Percentiles rank a stretch among this genome's conserved stretches.
These are phyloP conservation scores for Lethenteron camtschaticum DNA, from an alignment of 2,113 vertebrate genomes.

Conservation along the genomic window DNA sequence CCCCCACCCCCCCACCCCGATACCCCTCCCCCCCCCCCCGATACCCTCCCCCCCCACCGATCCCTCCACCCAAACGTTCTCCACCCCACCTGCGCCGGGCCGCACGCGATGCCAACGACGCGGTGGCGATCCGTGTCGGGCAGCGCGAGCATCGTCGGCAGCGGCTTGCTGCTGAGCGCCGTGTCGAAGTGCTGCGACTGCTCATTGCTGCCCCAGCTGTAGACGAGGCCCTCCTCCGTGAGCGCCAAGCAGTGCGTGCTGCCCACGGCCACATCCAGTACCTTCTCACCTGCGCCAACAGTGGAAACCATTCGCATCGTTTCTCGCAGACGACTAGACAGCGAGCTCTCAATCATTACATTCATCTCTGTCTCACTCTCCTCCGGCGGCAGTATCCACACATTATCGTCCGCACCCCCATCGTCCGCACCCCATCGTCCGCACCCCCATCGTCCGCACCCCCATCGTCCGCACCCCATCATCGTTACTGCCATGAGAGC, in stretches of 20 bases:
- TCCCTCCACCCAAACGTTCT: too few species aligned
- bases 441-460: too few species aligned
- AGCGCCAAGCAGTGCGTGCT: slow-evolving; percentile 82
- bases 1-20: too few species aligned
- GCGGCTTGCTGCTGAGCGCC: slow-evolving; percentile 70
- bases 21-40: too few species aligned
- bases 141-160: slow-evolving; percentile 57
- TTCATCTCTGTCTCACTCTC: neutral
- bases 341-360: neutral
- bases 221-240: slow-evolving; percentile 79
- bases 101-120: slow-evolving; percentile 76
- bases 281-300: slow-evolving; percentile 50
- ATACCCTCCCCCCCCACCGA: too few species aligned
- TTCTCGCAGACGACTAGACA: neutral
- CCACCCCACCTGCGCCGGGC: slow-evolving; percentile 57
- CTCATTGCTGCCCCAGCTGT: slow-evolving; percentile 95
- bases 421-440: too few species aligned
- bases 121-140: slow-evolving; percentile 52
- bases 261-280: slow-evolving; percentile 75
- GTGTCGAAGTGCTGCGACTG: slow-evolving; percentile 96
- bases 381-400: neutral
- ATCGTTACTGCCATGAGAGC: too few species aligned
- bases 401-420: too few species aligned
- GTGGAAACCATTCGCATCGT: neutral
- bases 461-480: too few species aligned